Base-by-base conservation (phyloP, 2,113 vertebrate species). In the Megatriorchis doriae region DNA sequence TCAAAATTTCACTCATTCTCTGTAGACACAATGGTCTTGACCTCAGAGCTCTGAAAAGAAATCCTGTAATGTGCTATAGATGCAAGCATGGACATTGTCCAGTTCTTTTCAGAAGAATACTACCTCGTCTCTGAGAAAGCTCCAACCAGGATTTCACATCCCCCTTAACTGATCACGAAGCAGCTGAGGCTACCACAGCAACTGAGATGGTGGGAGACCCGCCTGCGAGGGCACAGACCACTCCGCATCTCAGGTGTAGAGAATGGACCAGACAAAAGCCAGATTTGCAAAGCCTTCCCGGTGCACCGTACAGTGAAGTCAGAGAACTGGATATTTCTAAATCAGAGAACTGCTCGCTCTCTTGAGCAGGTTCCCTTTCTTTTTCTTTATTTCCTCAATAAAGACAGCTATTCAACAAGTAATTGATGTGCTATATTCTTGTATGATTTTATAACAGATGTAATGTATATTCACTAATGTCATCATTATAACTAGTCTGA, bases 231-330 rank as follows among this genome's bases (percentile, higher is more conserved):
- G 48, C 59, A 34, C 25, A 56, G 68, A 45, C 5, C 40, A 26
- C 23, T 22, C 38, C 0, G 0, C 50, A 65, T 7, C 77, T 61
- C 59, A 10, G 29, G 10, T 16, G 13, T 5, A 2, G 25, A 58
- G 61, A 52, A 42, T 0, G 1, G 31, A n/a, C 19, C 21, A 47
- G 47, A 29, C 2, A 1, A 48, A 79, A 72, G 26, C 25, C 5
- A 34, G 6, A 48, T 50, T 38, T 65, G 25, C 50, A 75, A 84
- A 87, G 32, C 32, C 52, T 68, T 65, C 66, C 62, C 1, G 0
- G 9, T 17, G 18, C 34, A 52, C 9, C 2, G 1, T 3, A n/a
- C 0, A 1, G 36, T 11, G 43, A 74, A 85, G n/a, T 2, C 48
- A 75, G 43, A 68, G 38, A 79, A 66, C 13, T 38, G 23, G 4